Evolutionary conservation across 1,140 invertebrate species (phyloP), one percentile per base, ranked within the genome.

Genomic region (Drosophila kurseongensis): DNA sequence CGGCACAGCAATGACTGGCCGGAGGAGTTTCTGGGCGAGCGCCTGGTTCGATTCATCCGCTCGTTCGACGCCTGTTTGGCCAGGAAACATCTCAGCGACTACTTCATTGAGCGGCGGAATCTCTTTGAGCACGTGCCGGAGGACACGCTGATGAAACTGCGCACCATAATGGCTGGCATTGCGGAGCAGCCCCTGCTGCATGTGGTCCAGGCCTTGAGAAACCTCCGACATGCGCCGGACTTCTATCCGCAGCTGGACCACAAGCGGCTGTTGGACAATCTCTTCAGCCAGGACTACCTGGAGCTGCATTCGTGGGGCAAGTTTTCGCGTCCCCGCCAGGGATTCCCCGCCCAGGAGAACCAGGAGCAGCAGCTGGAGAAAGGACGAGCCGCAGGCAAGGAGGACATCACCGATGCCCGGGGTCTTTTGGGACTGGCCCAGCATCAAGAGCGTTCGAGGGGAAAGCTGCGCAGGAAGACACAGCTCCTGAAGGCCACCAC

Each of bases 91-190:
- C 92, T 97, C 61, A 94, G 93, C 7, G 95, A 96, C 82, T 97
- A 96, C 85, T 97, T 97, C 82, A 93, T 97, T 27, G 93, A 93
- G 54, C 93, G 93, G 29, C 95, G 95, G 61, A 97, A 97, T 93
- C 92, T 97, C 23, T 95, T 97, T 63, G 94, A 95, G 80, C 95
- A 94, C 52, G 95, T 96, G 52, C 95, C 95, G 0, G 93, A 93
- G 52, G 94, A 95, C 6, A 93, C 95, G 40, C 75, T 97, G 1
- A 81, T 95, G 35, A 93, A 94, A 57, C 93, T 95, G 12, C 95
- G 96, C 84, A 94, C 94, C 74, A 93, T 94, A 45, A 89, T 97
- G 38, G 94, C 95, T 1, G 93, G 95, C 48, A 95, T 97, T 32
- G 92, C 94, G 4, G 95, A 96, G 60, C 94, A 96, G 66, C 95